Conservation (phyloP, 1,140 invertebrate species). For the Drosophila sp. region DNA sequence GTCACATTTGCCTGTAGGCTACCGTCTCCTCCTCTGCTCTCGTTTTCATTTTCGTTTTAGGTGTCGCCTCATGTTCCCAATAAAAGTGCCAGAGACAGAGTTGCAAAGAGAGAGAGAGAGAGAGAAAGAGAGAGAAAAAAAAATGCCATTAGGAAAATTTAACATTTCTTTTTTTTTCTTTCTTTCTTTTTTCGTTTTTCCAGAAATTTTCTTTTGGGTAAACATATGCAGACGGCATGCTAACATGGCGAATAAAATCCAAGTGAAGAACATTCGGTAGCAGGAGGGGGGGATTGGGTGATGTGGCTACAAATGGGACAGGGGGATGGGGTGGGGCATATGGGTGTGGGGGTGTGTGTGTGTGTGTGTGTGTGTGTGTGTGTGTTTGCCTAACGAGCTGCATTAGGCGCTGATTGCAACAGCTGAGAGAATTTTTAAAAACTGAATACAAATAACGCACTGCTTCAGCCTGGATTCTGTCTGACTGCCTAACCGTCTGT, state of each 20-base stretch:
- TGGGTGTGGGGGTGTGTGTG: not conserved
- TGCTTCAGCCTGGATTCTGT: not conserved
- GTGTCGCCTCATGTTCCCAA: conserved; percentile 26
- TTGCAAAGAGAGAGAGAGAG: not conserved
- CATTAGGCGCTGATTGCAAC: conserved; percentile 76
- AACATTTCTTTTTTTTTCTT: conserved; percentile 37
- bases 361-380: conserved; percentile 28
- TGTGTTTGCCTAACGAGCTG: conserved; percentile 78
- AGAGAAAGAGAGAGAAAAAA: not conserved
- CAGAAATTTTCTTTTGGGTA: conserved; percentile 50
- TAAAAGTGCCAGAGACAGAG: not conserved
- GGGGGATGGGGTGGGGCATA: not conserved
- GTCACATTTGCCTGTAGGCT: conserved; percentile 18
- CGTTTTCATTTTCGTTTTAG: conserved; percentile 13
- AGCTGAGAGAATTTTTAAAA: conserved; percentile 31
- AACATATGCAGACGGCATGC: conserved; percentile 76
- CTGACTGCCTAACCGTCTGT: not conserved
- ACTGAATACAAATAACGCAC: conserved; percentile 18
- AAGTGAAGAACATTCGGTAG: conserved; percentile 16
- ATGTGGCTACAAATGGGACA: not conserved
- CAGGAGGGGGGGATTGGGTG: not conserved
- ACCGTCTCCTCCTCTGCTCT: not conserved
- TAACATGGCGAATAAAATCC: conserved; percentile 76
- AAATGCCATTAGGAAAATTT: conserved; percentile 72
- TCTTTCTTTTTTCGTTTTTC: conserved; percentile 14